These are phyloP conservation scores for Echinometra lucunter DNA, from an alignment of 53 echinoderm and acorn worm species.

Conservation along the genomic window DNA sequence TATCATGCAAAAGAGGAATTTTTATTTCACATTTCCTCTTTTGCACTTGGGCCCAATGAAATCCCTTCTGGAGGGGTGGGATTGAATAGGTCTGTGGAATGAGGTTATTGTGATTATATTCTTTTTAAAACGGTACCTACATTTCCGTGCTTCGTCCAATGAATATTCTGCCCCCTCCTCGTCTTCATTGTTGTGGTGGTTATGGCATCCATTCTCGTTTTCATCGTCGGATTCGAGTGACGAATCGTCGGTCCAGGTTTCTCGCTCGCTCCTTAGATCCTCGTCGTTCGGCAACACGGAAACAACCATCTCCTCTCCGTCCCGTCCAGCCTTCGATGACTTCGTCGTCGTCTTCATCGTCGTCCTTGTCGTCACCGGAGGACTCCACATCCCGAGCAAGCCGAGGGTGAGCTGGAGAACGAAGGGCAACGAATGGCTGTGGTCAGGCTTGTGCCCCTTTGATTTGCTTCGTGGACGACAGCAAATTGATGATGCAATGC, in stretches of 20 bases:
- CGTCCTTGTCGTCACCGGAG: background rate
- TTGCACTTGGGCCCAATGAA: no score
- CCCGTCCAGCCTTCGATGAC: background rate
- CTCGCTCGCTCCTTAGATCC: background rate
- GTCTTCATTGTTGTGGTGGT: background rate
- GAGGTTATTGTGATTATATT: background rate
- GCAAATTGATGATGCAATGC: background rate
- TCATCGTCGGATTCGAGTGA: background rate
- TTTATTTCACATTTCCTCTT: no score
- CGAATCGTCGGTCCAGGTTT: background rate
- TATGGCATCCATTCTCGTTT: background rate
- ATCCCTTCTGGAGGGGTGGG: no score
- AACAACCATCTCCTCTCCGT: background rate
- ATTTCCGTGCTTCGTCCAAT: background rate
- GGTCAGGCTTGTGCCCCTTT: background rate
- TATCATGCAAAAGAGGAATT: no score
- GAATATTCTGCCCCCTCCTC: background rate
- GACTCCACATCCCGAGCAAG: slow-evolving; percentile 24
- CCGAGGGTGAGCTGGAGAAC: slow-evolving; percentile 26
- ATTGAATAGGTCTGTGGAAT: no score
- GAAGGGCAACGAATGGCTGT: background rate
- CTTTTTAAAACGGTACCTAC: background rate
- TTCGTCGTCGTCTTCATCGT: background rate
- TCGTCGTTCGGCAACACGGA: background rate
- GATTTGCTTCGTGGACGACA: background rate